Conservation (phyloP, 1,140 invertebrate genomes). For the Bombyx mandarina region DNA sequence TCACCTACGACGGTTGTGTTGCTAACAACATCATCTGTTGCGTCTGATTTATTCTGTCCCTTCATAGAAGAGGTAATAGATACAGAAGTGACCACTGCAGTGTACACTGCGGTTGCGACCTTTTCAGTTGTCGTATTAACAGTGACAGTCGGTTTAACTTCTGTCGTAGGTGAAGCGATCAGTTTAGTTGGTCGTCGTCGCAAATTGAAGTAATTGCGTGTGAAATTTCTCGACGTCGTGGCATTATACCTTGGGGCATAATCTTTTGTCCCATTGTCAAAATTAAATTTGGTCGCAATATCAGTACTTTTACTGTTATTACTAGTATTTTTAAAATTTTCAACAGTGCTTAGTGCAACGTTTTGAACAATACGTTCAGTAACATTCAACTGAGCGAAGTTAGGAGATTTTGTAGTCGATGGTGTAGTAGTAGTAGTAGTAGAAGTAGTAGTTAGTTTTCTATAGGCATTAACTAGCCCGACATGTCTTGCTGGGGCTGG, state of each 20-base stretch:
- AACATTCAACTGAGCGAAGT: conserved; percentile 31
- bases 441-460: conserved; percentile 52
- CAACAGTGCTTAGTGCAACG: conserved; percentile 33
- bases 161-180: conserved; percentile 38
- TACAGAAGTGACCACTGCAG: conserved; percentile 68
- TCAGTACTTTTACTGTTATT: conserved; percentile 21
- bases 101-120: conserved; percentile 61
- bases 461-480: conserved; percentile 62
- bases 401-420: conserved; percentile 15
- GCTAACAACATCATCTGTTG: conserved; percentile 23
- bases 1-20: conserved; percentile 28
- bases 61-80: conserved; percentile 67
- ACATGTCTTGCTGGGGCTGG: conserved; percentile 57
- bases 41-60: conserved; percentile 59
- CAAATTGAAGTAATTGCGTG: conserved; percentile 50
- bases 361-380: conserved; percentile 40
- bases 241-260: conserved; percentile 24
- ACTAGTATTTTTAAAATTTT: conserved; percentile 17
- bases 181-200: conserved; percentile 45
- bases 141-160: conserved; percentile 25
- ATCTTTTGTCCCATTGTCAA: conserved; percentile 24
- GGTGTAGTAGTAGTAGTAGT: conserved; percentile 28
- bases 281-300: conserved; percentile 10
- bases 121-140: conserved; percentile 53
- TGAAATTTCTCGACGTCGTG: conserved; percentile 39